Evolutionary conservation across 2,888 invertebrate species (phyloP).

Genomic region (Coecobrya sp.): DNA sequence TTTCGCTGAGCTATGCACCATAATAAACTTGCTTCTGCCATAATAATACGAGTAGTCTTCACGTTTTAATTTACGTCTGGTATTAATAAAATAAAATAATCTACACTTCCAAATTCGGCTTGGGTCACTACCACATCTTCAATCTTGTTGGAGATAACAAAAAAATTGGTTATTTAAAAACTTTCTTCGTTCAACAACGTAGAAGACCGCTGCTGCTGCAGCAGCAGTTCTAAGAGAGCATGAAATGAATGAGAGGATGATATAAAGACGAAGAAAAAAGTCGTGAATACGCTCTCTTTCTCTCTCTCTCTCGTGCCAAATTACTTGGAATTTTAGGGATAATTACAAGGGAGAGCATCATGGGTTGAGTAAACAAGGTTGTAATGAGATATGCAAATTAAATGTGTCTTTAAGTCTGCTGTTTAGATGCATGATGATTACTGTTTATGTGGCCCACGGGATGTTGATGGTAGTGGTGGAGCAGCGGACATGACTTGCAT

Average conservation of each 20-base stretch:
- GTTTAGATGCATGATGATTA: conserved; percentile 67
- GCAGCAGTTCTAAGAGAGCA: not conserved
- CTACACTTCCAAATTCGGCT: conserved; percentile 66
- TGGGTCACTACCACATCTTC: conserved; percentile 31
- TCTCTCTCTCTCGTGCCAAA: conserved; percentile 74
- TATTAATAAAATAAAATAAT: conserved; percentile 72
- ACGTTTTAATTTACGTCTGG: conserved; percentile 66
- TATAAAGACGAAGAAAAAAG: conserved; percentile 29
- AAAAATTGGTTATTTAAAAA: conserved; percentile 49
- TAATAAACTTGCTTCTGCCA: conserved; percentile 31
- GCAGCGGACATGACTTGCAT: conserved; percentile 72
- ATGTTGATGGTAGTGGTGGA: conserved; percentile 16
- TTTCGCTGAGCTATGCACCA: conserved; percentile 22
- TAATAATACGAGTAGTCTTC: conserved; percentile 22
- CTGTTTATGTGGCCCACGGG: conserved; percentile 75
- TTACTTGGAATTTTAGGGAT: conserved; percentile 75
- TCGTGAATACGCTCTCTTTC: conserved; percentile 21
- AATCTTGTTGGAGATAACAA: conserved; percentile 45
- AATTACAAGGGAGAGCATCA: conserved; percentile 63
- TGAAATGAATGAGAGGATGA: not conserved
- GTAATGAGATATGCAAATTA: conserved; percentile 80
- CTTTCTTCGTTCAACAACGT: conserved; percentile 17
- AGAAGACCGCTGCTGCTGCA: not conserved
- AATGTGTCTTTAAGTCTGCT: conserved; percentile 71
- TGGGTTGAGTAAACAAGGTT: conserved; percentile 78